These are phyloP conservation scores for Lampropteryx suffumata DNA, from an alignment of 2,888 invertebrate genomes.

Conservation along the genomic window DNA sequence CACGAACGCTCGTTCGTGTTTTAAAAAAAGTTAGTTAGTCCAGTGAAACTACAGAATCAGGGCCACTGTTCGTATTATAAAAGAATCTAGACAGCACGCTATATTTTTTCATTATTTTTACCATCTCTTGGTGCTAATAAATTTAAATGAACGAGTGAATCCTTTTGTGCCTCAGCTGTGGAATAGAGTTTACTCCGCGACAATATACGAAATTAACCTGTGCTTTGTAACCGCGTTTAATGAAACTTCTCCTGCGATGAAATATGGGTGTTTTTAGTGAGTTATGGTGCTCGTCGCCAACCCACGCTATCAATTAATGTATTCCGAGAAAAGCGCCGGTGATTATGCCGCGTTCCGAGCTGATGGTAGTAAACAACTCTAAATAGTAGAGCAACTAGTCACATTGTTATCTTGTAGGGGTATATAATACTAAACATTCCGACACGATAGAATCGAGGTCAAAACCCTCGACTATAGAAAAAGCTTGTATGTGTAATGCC, in stretches of 20 bases:
- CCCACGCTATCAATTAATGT: conserved; percentile 69
- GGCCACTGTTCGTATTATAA: too few relatives aligned
- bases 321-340: conserved; percentile 52
- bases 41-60: too few relatives aligned
- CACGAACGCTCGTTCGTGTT: too few relatives aligned
- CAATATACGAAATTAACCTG: conserved; percentile 39
- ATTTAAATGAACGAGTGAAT: conserved; percentile 1
- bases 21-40: too few relatives aligned
- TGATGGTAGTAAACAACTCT: conserved; percentile 1
- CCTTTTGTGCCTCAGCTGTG: conserved; percentile 7
- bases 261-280: conserved; percentile 59
- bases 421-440: too few relatives aligned
- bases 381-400: conserved; percentile 3
- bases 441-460: too few relatives aligned
- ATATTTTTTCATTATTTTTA: too few relatives aligned
- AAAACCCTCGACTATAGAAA: too few relatives aligned
- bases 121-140: background rate
- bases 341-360: conserved; percentile 30
- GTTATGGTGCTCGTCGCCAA: conserved; percentile 60
- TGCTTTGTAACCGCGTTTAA: conserved; percentile 44
- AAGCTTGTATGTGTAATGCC: too few relatives aligned
- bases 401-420: background rate
- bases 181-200: conserved; percentile 26
- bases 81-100: too few relatives aligned
- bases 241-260: conserved; percentile 57